Evolutionary conservation across 2,113 vertebrate species (phyloP).

Genomic region (Castor canadensis): DNA sequence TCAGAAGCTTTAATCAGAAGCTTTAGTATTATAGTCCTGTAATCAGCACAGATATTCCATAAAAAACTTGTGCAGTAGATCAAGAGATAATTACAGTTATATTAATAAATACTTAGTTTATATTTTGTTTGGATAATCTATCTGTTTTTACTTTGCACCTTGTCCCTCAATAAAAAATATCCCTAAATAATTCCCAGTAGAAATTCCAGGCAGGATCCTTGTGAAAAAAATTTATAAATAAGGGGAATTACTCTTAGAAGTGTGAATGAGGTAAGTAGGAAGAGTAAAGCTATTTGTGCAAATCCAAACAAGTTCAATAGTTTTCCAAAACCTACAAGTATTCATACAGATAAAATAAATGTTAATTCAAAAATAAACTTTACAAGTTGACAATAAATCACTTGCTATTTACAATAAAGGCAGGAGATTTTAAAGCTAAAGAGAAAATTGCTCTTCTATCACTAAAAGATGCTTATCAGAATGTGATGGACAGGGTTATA

Average conservation of each 20-base stretch:
- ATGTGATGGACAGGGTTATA: constrained; percentile 66
- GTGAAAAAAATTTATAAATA: not conserved
- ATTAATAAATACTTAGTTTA: not conserved
- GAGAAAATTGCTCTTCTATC: constrained; percentile 70
- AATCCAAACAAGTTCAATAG: constrained; percentile 16
- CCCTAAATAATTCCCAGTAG: not conserved
- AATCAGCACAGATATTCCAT: not conserved
- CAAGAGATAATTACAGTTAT: not conserved
- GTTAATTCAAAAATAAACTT: constrained; percentile 68
- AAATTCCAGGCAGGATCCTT: not conserved
- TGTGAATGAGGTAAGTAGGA: not conserved
- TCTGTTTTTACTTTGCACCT: not conserved
- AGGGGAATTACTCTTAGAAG: not conserved
- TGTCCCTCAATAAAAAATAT: not conserved
- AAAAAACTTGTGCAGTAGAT: not conserved
- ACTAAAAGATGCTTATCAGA: constrained; percentile 73
- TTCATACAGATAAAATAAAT: constrained; percentile 60
- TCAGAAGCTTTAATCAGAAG: not conserved
- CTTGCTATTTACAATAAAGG: constrained; percentile 61
- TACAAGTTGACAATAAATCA: constrained; percentile 69
- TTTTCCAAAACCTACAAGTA: constrained; percentile 46
- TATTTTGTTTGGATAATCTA: not conserved
- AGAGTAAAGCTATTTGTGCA: not conserved
- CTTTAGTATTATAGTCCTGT: not conserved
- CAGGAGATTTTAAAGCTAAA: constrained; percentile 60